Evolutionary conservation across 2,888 invertebrate genomes (phyloP).

Genomic region (Hermodice carunculata): DNA sequence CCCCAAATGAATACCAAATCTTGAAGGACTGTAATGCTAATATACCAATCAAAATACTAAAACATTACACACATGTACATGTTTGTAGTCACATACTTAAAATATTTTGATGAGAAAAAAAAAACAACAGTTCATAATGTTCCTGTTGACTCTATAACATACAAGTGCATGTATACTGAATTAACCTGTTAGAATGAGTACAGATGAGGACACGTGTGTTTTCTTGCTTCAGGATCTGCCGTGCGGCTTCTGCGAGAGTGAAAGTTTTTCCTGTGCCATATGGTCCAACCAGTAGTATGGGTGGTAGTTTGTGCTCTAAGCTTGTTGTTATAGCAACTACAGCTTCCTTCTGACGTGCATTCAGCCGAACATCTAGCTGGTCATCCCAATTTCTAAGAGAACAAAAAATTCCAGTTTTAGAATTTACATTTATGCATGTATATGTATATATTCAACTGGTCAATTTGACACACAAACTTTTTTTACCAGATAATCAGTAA

Average conservation of each 20-base stretch:
- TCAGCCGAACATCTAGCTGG: conserved; percentile 76
- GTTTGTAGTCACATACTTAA: too few relatives aligned
- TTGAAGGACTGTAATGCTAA: too few relatives aligned
- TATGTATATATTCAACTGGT: too few relatives aligned
- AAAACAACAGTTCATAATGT: background rate
- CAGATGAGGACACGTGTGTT: conserved; percentile 83
- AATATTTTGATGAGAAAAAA: too few relatives aligned
- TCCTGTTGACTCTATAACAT: too few relatives aligned
- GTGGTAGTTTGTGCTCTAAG: conserved; percentile 36
- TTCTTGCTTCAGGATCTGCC: conserved; percentile 77
- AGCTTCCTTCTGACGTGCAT: conserved; percentile 84
- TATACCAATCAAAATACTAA: too few relatives aligned
- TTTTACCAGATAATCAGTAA: too few relatives aligned
- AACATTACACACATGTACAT: too few relatives aligned
- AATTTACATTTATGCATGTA: too few relatives aligned
- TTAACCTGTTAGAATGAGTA: conserved; percentile 83
- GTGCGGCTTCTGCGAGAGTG: conserved; percentile 81
- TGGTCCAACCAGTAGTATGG: conserved; percentile 72
- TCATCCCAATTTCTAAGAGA: conserved; percentile 76
- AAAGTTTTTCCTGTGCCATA: conserved; percentile 86
- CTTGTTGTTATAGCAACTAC: conserved; percentile 81
- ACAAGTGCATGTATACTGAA: too few relatives aligned
- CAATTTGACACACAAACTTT: too few relatives aligned
- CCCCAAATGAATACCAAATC: too few relatives aligned
- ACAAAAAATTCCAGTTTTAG: background rate